Percentiles rank a stretch among this genome's conserved stretches.
Conservation (phyloP, 2,888 invertebrate genomes). For the Scaeva pyrastri region DNA sequence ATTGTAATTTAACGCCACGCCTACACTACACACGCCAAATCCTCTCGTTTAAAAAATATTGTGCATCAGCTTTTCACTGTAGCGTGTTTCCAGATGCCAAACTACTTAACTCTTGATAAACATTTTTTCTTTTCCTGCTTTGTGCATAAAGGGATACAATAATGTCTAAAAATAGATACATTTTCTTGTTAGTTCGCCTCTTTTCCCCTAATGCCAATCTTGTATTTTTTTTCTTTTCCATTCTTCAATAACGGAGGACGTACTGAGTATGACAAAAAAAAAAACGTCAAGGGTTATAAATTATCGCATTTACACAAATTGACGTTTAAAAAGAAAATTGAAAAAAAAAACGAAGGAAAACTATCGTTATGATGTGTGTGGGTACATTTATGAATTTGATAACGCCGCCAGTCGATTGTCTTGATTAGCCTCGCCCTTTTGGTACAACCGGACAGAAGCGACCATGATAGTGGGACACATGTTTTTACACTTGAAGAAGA, state of each 20-base stretch:
- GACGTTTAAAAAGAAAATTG: constrained; percentile 47
- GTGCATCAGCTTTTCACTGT: constrained; percentile 5
- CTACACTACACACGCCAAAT: constrained; percentile 54
- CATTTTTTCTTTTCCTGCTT: not conserved
- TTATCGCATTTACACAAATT: constrained; percentile 64
- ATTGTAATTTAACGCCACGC: constrained; percentile 74
- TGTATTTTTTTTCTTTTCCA: not conserved
- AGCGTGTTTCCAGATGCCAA: constrained; percentile 42
- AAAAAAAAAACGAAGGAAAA: constrained; percentile 24
- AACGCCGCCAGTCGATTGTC: constrained; percentile 25
- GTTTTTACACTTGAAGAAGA: not conserved
- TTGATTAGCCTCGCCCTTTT: constrained; percentile 66
- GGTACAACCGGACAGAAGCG: not conserved
- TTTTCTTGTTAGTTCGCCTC: constrained; percentile 10
- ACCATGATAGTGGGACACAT: not conserved
- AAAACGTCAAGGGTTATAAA: constrained; percentile 66
- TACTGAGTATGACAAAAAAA: constrained; percentile 8
- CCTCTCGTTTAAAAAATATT: constrained; percentile 32
- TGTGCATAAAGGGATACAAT: constrained; percentile 36
- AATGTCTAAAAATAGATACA: constrained; percentile 28
- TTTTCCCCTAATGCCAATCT: not conserved
- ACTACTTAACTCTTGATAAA: constrained; percentile 57
- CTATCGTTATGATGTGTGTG: not conserved
- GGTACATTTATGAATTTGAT: constrained; percentile 22
- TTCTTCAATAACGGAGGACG: not conserved